Conservation (phyloP, 2,113 vertebrate genomes). For the Mandrillus leucophaeus region DNA sequence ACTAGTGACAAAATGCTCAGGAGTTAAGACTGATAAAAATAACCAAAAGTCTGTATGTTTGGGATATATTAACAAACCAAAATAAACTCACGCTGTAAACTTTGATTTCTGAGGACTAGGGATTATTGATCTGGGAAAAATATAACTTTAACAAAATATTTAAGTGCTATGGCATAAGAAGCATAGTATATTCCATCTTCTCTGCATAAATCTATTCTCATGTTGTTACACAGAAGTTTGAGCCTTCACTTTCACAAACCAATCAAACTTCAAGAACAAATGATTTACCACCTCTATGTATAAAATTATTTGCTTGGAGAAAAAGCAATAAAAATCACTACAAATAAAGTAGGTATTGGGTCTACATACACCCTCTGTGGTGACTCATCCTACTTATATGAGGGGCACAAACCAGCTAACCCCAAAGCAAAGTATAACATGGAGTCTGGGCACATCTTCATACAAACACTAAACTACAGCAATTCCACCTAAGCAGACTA, state of each 20-base stretch:
- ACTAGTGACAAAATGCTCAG: constrained; percentile 1
- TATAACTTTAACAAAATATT: not conserved
- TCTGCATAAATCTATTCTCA: not conserved
- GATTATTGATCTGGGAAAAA: not conserved
- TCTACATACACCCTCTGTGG: not conserved
- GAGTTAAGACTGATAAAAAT: not conserved
- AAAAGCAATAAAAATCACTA: not conserved
- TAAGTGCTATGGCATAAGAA: not conserved
- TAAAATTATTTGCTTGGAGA: not conserved
- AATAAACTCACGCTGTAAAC: constrained; percentile 19
- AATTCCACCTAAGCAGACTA: not conserved
- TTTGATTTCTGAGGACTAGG: constrained; percentile 21
- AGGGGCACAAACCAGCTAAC: not conserved
- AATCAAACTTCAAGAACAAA: constrained; percentile 20
- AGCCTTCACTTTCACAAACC: not conserved
- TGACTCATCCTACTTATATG: not conserved
- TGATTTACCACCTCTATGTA: not conserved
- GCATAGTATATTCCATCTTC: not conserved
- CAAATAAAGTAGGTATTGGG: not conserved
- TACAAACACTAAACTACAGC: not conserved
- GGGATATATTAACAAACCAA: not conserved
- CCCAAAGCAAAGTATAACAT: not conserved
- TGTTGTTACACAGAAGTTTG: not conserved
- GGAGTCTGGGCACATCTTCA: not conserved
- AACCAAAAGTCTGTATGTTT: not conserved